Base-by-base conservation (phyloP, 2,888 invertebrate species). In the Lordiphosa andalusiaca region DNA sequence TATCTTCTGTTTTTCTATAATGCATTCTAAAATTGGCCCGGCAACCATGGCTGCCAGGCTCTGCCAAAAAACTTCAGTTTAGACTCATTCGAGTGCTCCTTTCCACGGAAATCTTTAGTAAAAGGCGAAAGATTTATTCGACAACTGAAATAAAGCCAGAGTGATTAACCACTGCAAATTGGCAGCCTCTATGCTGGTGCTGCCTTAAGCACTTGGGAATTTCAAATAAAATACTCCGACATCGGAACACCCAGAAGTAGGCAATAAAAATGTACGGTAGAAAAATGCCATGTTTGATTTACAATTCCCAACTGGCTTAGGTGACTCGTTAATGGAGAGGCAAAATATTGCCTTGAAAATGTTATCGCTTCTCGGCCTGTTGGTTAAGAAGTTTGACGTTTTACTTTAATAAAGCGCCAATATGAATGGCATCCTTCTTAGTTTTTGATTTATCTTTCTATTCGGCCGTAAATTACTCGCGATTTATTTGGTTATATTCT, bases 51-150 rank as follows among this genome's bases (percentile, higher is more conserved):
- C 21, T 25, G 13, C 42, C 53, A 44, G 62, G 69, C 61, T 47
- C 60, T 1, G 2, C 35, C 6, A 76, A 76, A 76, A 76, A 76
- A 83, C 78, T 80, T 67, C 33, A 44, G 0, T 65, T 88, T 87
- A 92, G 92, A 93, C 92, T 93, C 93, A 93, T 93, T 92, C 91
- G 91, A 91, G 91, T 92, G 92, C 91, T 90, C 92, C 92, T 91
- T 92, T 92, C 92, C 93, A 93, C 93, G 93, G 93, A 93, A 93
- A 93, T 93, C 93, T 93, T 93, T 93, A 93, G 93, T 93, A 93
- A 93, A 93, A 93, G 93, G 93, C 93, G 93, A 93, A 93, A 93
- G 93, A 93, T 93, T 92, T 93, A 91, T 92, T 87, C 92, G 93
- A 87, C 91, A 82, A 89, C 89, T 92, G 92, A 92, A 92, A 91